These are phyloP conservation scores for Acanthiza pusilla DNA, from an alignment of 2,797 vertebrate genomes.

Conservation along the genomic window DNA sequence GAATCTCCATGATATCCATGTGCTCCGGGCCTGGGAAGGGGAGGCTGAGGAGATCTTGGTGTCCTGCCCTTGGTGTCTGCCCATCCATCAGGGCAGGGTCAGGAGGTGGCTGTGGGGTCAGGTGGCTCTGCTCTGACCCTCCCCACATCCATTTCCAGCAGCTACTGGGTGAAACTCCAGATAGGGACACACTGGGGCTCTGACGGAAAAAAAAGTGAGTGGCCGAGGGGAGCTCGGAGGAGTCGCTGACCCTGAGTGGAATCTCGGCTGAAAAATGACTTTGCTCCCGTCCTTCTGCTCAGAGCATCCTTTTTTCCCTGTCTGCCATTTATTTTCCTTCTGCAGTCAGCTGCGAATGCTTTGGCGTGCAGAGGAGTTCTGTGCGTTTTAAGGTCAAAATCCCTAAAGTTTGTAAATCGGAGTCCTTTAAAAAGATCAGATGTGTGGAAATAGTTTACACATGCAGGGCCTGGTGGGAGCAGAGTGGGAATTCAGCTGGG, in stretches of 20 bases:
- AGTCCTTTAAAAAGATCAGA: constrained; percentile 31
- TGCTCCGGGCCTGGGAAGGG: not conserved
- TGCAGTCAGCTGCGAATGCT: not conserved
- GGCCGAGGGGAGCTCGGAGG: not conserved
- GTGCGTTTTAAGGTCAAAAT: constrained; percentile 51
- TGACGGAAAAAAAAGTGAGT: constrained; percentile 1
- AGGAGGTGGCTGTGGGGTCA: not conserved
- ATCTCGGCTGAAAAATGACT: constrained; percentile 11
- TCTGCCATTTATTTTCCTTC: constrained; percentile 5
- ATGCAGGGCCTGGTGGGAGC: not conserved
- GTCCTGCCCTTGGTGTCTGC: constrained; percentile 1
- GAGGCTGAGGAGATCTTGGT: not conserved
- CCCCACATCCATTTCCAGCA: not conserved
- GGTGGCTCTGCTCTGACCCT: not conserved
- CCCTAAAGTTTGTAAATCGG: constrained; percentile 50
- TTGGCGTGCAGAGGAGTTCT: not conserved
- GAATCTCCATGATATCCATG: accelerated
- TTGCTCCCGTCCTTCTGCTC: not conserved
- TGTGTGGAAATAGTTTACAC: constrained; percentile 21
- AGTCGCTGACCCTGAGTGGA: not conserved
- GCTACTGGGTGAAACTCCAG: not conserved
- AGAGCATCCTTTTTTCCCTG: not conserved
- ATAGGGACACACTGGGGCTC: not conserved
- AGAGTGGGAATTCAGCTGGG: not conserved
- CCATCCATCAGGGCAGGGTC: constrained; percentile 4